These are phyloP conservation scores for Sebastes fasciatus DNA, from an alignment of 2,113 vertebrate species.

Conservation along the genomic window DNA sequence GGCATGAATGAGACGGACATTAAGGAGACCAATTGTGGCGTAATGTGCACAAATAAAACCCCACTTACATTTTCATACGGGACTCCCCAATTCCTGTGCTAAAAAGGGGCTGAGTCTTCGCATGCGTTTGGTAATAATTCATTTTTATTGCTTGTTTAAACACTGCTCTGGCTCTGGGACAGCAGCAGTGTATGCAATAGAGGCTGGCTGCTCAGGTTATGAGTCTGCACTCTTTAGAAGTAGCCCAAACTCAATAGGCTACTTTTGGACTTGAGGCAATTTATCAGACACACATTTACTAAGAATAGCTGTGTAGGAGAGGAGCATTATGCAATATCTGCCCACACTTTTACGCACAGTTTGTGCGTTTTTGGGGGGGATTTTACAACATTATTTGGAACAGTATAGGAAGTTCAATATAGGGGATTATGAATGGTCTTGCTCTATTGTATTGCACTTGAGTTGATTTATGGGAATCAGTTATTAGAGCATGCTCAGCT, in stretches of 20 bases:
- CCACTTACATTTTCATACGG: slow-evolving; percentile 92
- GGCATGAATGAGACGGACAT: slow-evolving; percentile 98
- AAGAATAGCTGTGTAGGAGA: slow-evolving; percentile 23
- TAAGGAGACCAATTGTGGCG: slow-evolving; percentile 96
- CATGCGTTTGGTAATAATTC: slow-evolving; percentile 94
- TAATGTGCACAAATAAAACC: slow-evolving; percentile 95
- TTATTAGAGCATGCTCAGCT: slow-evolving; percentile 31
- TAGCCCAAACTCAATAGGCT: slow-evolving; percentile 59
- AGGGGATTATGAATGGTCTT: slow-evolving; percentile 44
- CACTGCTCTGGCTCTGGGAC: slow-evolving; percentile 85
- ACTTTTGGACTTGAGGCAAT: slow-evolving; percentile 32
- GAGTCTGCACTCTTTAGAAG: slow-evolving; percentile 65
- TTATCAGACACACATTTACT: slow-evolving; percentile 45
- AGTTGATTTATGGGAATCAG: slow-evolving; percentile 59
- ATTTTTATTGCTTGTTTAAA: slow-evolving; percentile 98
- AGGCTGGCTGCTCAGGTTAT: slow-evolving; percentile 71
- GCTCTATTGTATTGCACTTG: slow-evolving; percentile 49
- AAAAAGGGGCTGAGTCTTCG: slow-evolving; percentile 88
- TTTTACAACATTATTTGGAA: slow-evolving; percentile 28
- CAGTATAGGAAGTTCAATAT: slow-evolving; percentile 28
- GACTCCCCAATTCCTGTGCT: slow-evolving; percentile 87
- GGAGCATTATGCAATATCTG: background rate
- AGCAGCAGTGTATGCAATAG: slow-evolving; percentile 39
- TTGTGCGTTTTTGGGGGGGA: slow-evolving; percentile 6
- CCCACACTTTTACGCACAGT: slow-evolving; percentile 14